Conservation (phyloP, 2,888 invertebrate genomes). For the Choreutis nemorana region DNA sequence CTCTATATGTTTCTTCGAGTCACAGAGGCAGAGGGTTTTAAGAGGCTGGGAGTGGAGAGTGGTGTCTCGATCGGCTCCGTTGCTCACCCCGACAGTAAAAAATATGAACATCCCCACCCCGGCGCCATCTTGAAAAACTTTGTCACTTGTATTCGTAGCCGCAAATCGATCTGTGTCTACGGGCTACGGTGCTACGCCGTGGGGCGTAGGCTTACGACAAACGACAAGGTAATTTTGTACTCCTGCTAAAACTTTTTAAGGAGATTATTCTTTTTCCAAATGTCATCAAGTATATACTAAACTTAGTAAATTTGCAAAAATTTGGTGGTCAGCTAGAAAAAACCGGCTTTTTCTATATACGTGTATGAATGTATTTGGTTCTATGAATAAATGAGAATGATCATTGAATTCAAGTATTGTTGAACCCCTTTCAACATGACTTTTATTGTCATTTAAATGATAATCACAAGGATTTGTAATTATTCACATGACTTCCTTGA, state of each 20-base stretch:
- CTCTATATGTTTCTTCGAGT: too few relatives aligned
- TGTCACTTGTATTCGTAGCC: constrained; percentile 61
- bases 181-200: constrained; percentile 11
- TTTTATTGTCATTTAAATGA: constrained; percentile 62
- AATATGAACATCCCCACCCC: constrained; percentile 59
- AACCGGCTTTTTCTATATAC: too few relatives aligned
- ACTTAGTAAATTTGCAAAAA: too few relatives aligned
- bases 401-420: too few relatives aligned
- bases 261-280: too few relatives aligned
- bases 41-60: constrained; percentile 62
- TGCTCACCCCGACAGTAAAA: constrained; percentile 67
- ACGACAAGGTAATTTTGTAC: too few relatives aligned
- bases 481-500: constrained; percentile 56
- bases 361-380: too few relatives aligned
- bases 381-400: too few relatives aligned
- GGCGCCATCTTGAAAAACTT: constrained; percentile 63
- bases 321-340: too few relatives aligned
- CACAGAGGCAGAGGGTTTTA: constrained; percentile 47
- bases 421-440: constrained; percentile 39
- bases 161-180: constrained; percentile 60
- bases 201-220: constrained; percentile 10
- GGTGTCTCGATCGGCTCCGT: constrained; percentile 61
- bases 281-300: too few relatives aligned
- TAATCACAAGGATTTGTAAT: constrained; percentile 61
- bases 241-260: too few relatives aligned